These are phyloP conservation scores for Dicerorhinus sumatrensis DNA, from an alignment of 2,113 vertebrate genomes.

Conservation along the genomic window DNA sequence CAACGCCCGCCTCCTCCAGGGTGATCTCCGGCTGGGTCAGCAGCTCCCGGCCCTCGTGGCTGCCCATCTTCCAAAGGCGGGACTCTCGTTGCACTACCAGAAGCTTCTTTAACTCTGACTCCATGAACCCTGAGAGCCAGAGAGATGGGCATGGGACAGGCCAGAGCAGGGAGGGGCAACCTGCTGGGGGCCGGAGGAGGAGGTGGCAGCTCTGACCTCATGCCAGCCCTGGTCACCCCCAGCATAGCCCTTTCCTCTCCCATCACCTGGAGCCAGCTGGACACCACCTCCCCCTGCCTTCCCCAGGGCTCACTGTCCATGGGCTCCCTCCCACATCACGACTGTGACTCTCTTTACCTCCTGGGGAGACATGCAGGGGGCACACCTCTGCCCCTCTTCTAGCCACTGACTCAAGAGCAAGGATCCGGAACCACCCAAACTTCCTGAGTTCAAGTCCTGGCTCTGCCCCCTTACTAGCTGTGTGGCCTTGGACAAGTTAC, in stretches of 20 bases:
- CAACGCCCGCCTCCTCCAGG: not conserved
- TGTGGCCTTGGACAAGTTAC: not conserved
- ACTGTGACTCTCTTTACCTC: not conserved
- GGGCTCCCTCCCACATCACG: not conserved
- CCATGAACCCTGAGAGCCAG: constrained; percentile 58
- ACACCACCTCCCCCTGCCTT: too few species aligned
- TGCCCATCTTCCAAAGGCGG: constrained; percentile 6
- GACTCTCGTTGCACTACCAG: constrained; percentile 25
- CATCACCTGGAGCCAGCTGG: not conserved
- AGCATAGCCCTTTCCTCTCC: not conserved
- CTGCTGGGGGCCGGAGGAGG: not conserved
- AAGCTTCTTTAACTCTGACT: constrained; percentile 52
- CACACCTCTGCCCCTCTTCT: not conserved
- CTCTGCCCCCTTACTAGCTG: not conserved
- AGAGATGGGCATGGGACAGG: not conserved
- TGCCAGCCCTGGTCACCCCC: not conserved
- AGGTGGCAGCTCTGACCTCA: rapidly evolving
- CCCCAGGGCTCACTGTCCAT: not conserved
- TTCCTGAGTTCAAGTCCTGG: not conserved
- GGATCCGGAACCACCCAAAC: not conserved
- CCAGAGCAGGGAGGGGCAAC: too few species aligned
- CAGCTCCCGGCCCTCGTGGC: not conserved
- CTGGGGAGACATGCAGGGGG: rapidly evolving
- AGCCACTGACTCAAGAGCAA: not conserved
- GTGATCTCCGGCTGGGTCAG: constrained; percentile 57